These are phyloP conservation scores for Sebastes vulpes DNA, from an alignment of 2,797 vertebrate species.

Conservation along the genomic window DNA sequence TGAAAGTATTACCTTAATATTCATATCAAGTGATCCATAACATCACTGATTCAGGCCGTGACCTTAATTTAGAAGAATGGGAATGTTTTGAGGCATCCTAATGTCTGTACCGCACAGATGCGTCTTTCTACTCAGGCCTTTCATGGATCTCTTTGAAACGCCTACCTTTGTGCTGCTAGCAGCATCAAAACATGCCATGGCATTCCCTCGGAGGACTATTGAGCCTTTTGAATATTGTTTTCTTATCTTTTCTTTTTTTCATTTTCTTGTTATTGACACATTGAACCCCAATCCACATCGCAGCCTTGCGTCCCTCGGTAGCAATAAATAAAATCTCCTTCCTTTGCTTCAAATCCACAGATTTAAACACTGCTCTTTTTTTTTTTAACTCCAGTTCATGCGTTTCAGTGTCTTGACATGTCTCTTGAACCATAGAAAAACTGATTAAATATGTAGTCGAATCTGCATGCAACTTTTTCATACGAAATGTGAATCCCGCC, in stretches of 20 bases:
- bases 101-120: slow-evolving; percentile 30
- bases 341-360: not conserved
- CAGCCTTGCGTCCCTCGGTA: not conserved
- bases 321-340: slow-evolving; percentile 20
- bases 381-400: not conserved
- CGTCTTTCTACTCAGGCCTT: slow-evolving; percentile 34
- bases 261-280: slow-evolving; percentile 31
- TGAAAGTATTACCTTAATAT: slow-evolving; percentile 9
- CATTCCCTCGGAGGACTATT: slow-evolving; percentile 33
- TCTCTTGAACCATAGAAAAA: slow-evolving; percentile 50
- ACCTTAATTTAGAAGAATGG: slow-evolving; percentile 52
- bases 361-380: slow-evolving; percentile 13
- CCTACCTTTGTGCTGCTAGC: slow-evolving; percentile 30
- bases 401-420: not conserved
- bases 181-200: slow-evolving; percentile 39
- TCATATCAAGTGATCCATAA: slow-evolving; percentile 36
- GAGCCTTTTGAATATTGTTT: slow-evolving; percentile 31
- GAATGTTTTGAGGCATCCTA: slow-evolving; percentile 33
- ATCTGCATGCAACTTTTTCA: slow-evolving; percentile 24
- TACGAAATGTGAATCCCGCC: slow-evolving; percentile 9
- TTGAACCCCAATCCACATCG: not conserved
- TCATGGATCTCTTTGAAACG: slow-evolving; percentile 55
- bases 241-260: not conserved
- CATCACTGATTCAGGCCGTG: slow-evolving; percentile 20
- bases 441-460: slow-evolving; percentile 60